Evolutionary conservation across 1,140 invertebrate genomes (phyloP), one percentile per base, ranked within the genome.

Genomic region (Coelopa frigida): DNA sequence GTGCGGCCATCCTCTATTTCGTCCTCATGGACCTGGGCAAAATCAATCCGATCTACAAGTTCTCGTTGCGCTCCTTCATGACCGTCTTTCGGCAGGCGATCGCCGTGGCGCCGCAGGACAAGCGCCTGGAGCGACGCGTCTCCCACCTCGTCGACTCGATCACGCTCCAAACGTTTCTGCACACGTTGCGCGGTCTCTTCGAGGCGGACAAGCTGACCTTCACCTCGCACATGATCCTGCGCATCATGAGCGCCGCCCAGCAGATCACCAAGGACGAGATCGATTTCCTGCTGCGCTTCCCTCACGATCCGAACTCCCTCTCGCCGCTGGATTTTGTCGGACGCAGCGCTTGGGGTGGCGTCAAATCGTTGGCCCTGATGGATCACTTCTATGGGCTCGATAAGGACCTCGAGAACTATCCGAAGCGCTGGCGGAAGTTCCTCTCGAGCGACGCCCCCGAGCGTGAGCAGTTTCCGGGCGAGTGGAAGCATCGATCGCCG

Each of bases 1-100:
- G 92, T 44, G 89, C 90, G 0, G 94, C 93, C 1, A 76, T 97
- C 2, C 69, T 97, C 0, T 98, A 96, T 68, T 98, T 98, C 64
- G 91, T 96, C 26, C 72, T 98, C 37, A 95, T 91, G 61, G 93
- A 97, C 57, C 69, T 98, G 10, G 78, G 83, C 70, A 91, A 92
- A 62, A 95, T 97, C 47, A 94, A 97, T 72, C 89, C 88, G 26
- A 91, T 97, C 54, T 98, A 98, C 65, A 91, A 95, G 61, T 98
- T 97, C 73, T 96, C 93, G 1, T 63, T 98, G 10, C 95, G 96
- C 71, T 89, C 93, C 1, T 97, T 95, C 70, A 93, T 84, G 66
- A 83, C 88, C 7, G 92, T 96, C 1, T 97, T 97, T 70, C 85
- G 87, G 53, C 89, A 90, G 53, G 89, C 92, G 3, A 83, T 97